Percentiles rank a stretch among this genome's conserved stretches.
Conservation (phyloP, 2,797 vertebrate genomes). For the Kryptolebias ocellatus region DNA sequence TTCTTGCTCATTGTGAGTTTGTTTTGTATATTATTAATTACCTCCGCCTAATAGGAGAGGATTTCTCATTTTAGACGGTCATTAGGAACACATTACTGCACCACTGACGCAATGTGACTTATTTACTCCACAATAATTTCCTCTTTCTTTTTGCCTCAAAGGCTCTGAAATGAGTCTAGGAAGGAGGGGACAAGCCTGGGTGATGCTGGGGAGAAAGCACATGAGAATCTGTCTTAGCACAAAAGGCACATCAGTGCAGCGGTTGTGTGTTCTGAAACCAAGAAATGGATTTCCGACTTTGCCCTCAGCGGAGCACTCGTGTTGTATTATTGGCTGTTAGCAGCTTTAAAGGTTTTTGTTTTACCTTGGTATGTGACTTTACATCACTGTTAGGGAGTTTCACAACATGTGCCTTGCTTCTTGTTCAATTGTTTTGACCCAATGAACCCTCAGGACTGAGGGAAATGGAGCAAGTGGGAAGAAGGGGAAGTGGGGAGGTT, state of each 20-base stretch:
- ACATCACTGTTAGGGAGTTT: slow-evolving; percentile 60
- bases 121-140: slow-evolving; percentile 71
- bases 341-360: slow-evolving; percentile 57
- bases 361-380: slow-evolving; percentile 52
- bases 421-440: slow-evolving; percentile 56
- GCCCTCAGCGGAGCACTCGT: slow-evolving; percentile 47
- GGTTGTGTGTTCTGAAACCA: slow-evolving; percentile 21
- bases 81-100: slow-evolving; percentile 79
- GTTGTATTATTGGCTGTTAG: slow-evolving; percentile 59
- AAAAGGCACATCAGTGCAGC: slow-evolving; percentile 28
- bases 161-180: slow-evolving; percentile 51
- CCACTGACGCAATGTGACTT: slow-evolving; percentile 69
- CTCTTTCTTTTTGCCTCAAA: slow-evolving; percentile 52
- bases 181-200: slow-evolving; percentile 25
- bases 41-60: slow-evolving; percentile 63
- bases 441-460: slow-evolving; percentile 12
- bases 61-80: slow-evolving; percentile 75
- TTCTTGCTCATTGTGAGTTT: slow-evolving; percentile 48
- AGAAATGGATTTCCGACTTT: slow-evolving; percentile 60
- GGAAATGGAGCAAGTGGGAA: slow-evolving; percentile 29
- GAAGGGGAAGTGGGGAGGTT: slow-evolving; percentile 27
- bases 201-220: slow-evolving; percentile 34
- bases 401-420: slow-evolving; percentile 55
- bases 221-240: slow-evolving; percentile 25
- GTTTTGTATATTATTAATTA: slow-evolving; percentile 74